Percentiles rank a stretch among this genome's conserved stretches.
These are phyloP conservation scores for Macaria liturata DNA, from an alignment of 2,888 invertebrate genomes.

Conservation along the genomic window DNA sequence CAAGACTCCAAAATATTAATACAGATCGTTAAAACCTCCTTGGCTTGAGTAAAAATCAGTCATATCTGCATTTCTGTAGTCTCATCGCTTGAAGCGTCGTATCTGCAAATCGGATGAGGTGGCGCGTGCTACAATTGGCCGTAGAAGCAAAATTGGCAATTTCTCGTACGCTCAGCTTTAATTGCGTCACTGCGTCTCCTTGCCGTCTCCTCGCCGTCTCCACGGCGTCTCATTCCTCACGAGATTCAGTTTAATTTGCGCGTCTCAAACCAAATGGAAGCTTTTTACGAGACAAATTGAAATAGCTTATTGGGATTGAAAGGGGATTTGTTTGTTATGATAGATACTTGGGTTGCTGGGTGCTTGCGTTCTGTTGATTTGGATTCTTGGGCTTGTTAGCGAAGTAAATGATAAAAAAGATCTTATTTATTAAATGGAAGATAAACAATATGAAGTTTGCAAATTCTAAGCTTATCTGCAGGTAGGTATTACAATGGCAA, in stretches of 20 bases:
- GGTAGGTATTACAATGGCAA: no score
- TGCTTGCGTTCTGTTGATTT: no score
- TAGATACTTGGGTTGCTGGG: no score
- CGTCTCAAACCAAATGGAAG: slow-evolving; percentile 19
- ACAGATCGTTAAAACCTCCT: no score
- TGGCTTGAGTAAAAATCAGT: no score
- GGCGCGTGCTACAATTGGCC: slow-evolving; percentile 48
- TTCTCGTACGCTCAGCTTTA: slow-evolving; percentile 47
- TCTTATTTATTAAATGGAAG: no score
- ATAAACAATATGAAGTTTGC: no score
- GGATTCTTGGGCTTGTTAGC: no score
- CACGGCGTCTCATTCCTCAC: slow-evolving; percentile 27
- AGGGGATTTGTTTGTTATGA: neutral
- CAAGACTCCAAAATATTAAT: no score
- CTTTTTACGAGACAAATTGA: slow-evolving; percentile 15
- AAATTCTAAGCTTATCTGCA: no score
- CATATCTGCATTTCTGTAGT: no score
- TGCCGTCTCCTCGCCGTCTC: slow-evolving; percentile 22
- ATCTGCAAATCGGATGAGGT: slow-evolving; percentile 28
- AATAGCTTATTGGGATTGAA: slow-evolving; percentile 7
- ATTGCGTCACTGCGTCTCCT: slow-evolving; percentile 43
- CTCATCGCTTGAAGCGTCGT: neutral
- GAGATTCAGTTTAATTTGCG: slow-evolving; percentile 34
- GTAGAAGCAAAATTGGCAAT: slow-evolving; percentile 62
- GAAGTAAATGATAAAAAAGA: no score